Evolutionary conservation across 2,888 invertebrate species (phyloP), one percentile per base, ranked within the genome.

Genomic region (Erebia ligea): DNA sequence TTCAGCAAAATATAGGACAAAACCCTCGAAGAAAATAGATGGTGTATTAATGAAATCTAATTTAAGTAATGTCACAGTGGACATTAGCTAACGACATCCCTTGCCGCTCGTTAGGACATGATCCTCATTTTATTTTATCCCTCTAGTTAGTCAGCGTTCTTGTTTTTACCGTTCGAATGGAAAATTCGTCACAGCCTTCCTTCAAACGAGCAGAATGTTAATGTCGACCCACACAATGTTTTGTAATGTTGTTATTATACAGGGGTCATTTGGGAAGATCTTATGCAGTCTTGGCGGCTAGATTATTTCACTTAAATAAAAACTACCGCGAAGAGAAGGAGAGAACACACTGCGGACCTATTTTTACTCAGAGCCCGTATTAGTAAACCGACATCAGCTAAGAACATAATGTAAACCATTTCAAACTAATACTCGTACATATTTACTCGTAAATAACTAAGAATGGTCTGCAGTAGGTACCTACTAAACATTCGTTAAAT

Each of bases 31-130:
- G 48, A 48, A 59, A 56, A 61, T 68, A 21, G 25, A 50, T 15
- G 50, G 54, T 17, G 15, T 58, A 58, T 58, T 67, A 40, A 63
- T 56, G 69, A 69, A 61, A 72, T 80, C 76, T 85, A 84, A 87
- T 86, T 85, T 86, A 81, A 85, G 83, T 86, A 84, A 87, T 86
- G 87, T 84, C 84, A 84, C 83, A 82, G 82, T 83, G 86, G 87
- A 86, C 87, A 87, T 85, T 84, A 83, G 84, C 86, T 90, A 90
- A 90, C 86, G 90, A 86, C 85, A 83, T 89, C 90, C 89, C 89
- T 77, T 82, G 88, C 80, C 84, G 86, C 84, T 89, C 89, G 88
- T 89, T 88, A 90, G 79, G 85, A 81, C 77, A 76, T 81, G 79
- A 78, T 85, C 78, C 82, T 85, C 88, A 84, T 87, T 89, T 89